Evolutionary conservation across 2,797 vertebrate genomes (phyloP).

Genomic region (Ctenosaura bakeri): DNA sequence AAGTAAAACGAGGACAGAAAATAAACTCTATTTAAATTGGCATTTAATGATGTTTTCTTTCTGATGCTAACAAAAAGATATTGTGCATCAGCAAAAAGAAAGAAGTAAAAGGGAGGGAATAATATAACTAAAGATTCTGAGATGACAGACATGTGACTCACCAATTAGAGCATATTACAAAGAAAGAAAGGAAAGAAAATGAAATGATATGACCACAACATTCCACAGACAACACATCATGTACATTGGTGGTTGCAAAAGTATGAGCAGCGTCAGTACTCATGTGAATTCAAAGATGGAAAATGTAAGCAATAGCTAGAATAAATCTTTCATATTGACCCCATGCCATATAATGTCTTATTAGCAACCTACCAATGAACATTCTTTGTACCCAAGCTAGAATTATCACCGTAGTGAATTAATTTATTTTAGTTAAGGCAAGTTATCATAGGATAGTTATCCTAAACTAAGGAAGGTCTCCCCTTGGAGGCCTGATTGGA

Average conservation of each 20-base stretch:
- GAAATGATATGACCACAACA: conserved; percentile 28
- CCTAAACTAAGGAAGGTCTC: background rate
- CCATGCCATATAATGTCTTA: background rate
- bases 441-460: background rate
- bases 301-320: background rate
- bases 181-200: conserved; percentile 20
- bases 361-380: background rate
- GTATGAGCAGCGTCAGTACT: conserved; percentile 21
- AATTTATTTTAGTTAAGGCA: conserved; percentile 8
- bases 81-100: background rate
- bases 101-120: background rate
- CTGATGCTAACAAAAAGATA: conserved; percentile 12
- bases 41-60: conserved; percentile 32
- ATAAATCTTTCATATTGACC: background rate
- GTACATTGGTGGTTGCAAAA: conserved; percentile 26
- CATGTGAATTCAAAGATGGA: conserved; percentile 14
- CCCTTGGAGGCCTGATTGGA: no score
- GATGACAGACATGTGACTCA: background rate
- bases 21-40: background rate
- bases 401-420: background rate
- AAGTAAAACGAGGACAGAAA: conserved; percentile 28
- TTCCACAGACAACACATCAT: conserved; percentile 49
- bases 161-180: conserved; percentile 8
- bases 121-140: background rate
- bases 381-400: background rate